A percentile compares a stretch with the other conserved stretches of the same genome.
These are phyloP conservation scores for Plectus sambesii DNA, from an alignment of 1,140 invertebrate genomes.

Conservation along the genomic window DNA sequence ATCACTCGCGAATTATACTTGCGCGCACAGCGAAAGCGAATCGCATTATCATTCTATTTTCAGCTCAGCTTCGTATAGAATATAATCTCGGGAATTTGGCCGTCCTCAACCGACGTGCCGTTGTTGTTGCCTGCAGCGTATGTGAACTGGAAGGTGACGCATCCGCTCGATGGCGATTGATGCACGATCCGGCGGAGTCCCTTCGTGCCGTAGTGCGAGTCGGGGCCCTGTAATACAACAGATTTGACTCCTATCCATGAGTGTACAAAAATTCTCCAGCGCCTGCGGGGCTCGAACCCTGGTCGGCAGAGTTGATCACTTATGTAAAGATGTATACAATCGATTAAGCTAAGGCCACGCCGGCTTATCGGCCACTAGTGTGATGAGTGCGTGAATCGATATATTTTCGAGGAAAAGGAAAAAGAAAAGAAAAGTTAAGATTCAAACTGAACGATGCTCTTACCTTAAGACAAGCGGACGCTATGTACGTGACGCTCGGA, in stretches of 20 bases:
- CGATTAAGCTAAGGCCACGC: conserved; percentile 10
- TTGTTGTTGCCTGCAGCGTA: conserved; percentile 77
- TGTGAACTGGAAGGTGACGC: conserved; percentile 71
- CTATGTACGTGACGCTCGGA: conserved; percentile 68
- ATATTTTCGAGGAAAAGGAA: too few relatives aligned
- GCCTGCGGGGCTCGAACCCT: too few relatives aligned
- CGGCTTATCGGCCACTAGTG: too few relatives aligned
- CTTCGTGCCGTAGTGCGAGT: conserved; percentile 75
- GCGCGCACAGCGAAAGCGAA: too few relatives aligned
- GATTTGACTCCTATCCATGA: conserved; percentile 5
- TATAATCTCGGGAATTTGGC: conserved; percentile 77
- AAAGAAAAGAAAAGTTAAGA: conserved; percentile 1
- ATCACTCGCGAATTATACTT: too few relatives aligned
- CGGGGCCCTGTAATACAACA: conserved; percentile 59
- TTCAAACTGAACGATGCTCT: conserved; percentile 16
- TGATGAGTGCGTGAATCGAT: too few relatives aligned
- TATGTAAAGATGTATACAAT: too few relatives aligned
- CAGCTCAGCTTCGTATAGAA: conserved; percentile 60
- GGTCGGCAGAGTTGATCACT: too few relatives aligned
- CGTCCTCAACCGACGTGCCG: conserved; percentile 75
- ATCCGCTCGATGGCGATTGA: conserved; percentile 61
- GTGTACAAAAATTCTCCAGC: conserved; percentile 7
- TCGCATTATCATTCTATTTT: too few relatives aligned
- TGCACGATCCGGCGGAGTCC: conserved; percentile 64
- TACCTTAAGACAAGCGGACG: conserved; percentile 68